Conservation (phyloP, 2,797 vertebrate species). For the Amblyopsis hoosieri region DNA sequence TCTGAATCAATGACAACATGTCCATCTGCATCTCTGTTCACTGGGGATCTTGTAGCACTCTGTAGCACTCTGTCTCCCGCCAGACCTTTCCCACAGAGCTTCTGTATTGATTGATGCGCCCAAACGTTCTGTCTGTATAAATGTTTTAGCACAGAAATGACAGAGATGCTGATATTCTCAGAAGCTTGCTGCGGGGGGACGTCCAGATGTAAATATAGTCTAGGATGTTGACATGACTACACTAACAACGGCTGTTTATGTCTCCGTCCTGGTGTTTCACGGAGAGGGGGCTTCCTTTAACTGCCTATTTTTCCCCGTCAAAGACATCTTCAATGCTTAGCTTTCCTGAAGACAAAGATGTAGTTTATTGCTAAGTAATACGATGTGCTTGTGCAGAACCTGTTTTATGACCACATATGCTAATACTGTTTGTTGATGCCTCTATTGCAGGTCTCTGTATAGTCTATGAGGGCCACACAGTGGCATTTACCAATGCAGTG, state of each 20-base stretch:
- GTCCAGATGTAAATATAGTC: conserved; percentile 44
- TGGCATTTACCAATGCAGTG: conserved; percentile 39
- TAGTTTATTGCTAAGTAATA: conserved; percentile 24
- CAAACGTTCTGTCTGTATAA: background rate
- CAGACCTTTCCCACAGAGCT: conserved; percentile 23
- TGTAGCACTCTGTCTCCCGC: conserved; percentile 10
- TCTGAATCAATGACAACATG: conserved; percentile 60
- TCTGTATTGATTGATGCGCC: conserved; percentile 14
- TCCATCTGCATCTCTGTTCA: conserved; percentile 44
- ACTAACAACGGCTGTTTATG: conserved; percentile 26
- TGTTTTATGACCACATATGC: background rate
- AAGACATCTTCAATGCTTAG: conserved; percentile 37
- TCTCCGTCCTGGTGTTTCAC: conserved; percentile 42
- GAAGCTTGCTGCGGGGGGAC: conserved; percentile 13
- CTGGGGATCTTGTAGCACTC: conserved; percentile 18
- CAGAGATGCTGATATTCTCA: conserved; percentile 14
- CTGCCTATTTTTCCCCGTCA: conserved; percentile 37
- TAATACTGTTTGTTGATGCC: background rate
- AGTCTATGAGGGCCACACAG: conserved; percentile 8
- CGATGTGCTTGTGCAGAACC: background rate
- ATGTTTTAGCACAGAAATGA: conserved; percentile 6
- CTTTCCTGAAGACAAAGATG: conserved; percentile 27
- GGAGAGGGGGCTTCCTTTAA: conserved; percentile 34
- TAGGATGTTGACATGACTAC: conserved; percentile 48
- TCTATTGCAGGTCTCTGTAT: conserved; percentile 2